A percentile compares a stretch with the other conserved stretches of the same genome.
Conservation (phyloP, 1,140 invertebrate genomes). For the Nephotettix cincticeps region DNA sequence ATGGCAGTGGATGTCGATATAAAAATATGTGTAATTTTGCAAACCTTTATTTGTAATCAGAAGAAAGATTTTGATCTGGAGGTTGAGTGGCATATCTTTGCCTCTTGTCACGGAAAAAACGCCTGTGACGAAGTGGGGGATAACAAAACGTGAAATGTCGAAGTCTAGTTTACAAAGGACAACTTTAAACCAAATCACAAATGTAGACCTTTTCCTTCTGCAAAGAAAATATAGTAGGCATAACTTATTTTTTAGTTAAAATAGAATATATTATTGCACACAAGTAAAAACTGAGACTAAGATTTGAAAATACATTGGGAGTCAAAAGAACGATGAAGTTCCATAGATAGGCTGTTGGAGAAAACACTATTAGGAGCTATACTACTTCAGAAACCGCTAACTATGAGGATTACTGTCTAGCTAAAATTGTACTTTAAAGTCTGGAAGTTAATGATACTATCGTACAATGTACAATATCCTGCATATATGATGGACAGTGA, state of each 20-base stretch:
- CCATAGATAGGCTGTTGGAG: too few species aligned
- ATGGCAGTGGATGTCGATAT: conserved; percentile 44
- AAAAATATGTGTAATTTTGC: conserved; percentile 45
- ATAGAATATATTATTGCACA: neutral
- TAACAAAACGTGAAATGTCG: neutral
- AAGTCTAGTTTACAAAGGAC: neutral
- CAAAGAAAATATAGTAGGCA: conserved; percentile 7
- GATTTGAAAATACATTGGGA: neutral
- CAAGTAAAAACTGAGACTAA: too few species aligned
- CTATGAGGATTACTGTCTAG: neutral
- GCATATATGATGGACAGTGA: too few species aligned
- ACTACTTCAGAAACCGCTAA: neutral
- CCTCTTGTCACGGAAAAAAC: too few species aligned
- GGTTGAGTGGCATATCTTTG: too few species aligned
- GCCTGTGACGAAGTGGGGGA: too few species aligned
- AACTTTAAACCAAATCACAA: neutral
- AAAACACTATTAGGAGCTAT: neutral
- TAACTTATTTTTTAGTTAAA: conserved; percentile 2
- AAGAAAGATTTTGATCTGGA: too few species aligned
- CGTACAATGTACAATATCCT: too few species aligned
- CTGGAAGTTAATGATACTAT: too few species aligned
- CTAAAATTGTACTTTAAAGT: neutral
- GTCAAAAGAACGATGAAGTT: neutral
- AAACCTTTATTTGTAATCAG: conserved; percentile 42
- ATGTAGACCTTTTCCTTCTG: neutral